These are phyloP conservation scores for Aporrectodea caliginosa DNA, from an alignment of 1,140 invertebrate species.

Conservation along the genomic window DNA sequence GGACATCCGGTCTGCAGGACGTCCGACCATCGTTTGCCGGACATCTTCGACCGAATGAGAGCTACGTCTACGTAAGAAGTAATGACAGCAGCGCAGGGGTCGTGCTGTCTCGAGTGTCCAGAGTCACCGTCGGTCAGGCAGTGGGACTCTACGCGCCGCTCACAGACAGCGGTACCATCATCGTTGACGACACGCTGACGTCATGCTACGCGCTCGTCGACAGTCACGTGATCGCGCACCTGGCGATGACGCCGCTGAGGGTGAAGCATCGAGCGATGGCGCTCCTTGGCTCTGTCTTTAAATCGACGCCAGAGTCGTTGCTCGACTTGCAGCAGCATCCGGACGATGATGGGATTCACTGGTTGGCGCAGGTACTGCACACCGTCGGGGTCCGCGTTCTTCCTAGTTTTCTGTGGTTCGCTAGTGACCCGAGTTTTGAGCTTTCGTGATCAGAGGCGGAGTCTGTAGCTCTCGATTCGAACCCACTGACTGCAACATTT, in stretches of 20 bases:
- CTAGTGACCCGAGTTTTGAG: no score
- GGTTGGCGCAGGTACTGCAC: neutral
- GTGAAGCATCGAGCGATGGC: no score
- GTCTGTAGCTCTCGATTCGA: no score
- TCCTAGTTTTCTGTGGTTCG: no score
- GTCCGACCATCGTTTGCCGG: constrained; percentile 45
- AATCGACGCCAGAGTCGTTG: no score
- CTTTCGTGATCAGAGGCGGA: no score
- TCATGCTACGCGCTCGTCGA: constrained; percentile 91
- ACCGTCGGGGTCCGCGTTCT: neutral
- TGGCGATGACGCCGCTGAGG: constrained; percentile 75
- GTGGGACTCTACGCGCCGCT: constrained; percentile 84
- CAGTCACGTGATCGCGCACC: constrained; percentile 78
- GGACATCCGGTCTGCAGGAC: neutral
- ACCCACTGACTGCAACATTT: no score
- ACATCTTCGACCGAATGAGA: neutral
- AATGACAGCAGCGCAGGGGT: neutral
- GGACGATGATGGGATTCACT: neutral
- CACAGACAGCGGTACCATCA: constrained; percentile 76
- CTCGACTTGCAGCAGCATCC: neutral
- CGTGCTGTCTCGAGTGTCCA: constrained; percentile 63
- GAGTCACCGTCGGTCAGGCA: constrained; percentile 60
- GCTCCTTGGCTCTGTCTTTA: no score
- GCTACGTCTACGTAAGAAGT: neutral
- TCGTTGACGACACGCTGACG: constrained; percentile 83